Base-by-base conservation (phyloP, 2,113 vertebrate species). In the Aphyosemion australe region DNA sequence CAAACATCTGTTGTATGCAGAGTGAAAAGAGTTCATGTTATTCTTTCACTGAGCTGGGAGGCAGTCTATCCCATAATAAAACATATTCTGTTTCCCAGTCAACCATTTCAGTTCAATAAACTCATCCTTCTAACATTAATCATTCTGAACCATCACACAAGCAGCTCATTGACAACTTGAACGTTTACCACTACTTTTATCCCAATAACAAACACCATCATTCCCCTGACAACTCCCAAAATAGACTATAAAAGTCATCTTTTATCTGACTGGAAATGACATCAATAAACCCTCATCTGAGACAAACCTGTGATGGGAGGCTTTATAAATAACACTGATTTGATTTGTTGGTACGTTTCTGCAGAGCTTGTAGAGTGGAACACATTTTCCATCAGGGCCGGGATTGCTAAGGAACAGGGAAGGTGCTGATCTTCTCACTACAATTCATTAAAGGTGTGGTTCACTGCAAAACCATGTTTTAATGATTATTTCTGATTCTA, bases 271-370 rank as follows among this genome's bases (percentile, higher is more conserved):
- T 80, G 69, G 55, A 75, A 76, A 67, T 82, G 66, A 78, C 66
- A 54, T 82, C 64, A 82, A 20, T 57, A 62, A 74, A 70, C 68
- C 18, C 26, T 71, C 76, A n/a, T 74, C 60, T 15, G 83, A 82
- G 78, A 77, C 47, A 72, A 69, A 70, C 61, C 42, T 77, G 84
- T 74, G 74, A 80, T 67, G 62, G 68, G n/a, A 16, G 39, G 65
- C 42, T 78, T 74, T 73, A 69, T 73, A 74, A 76, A 78, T 74
- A 76, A 76, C 26, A 61, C 61, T 61, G 62, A 74, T 26, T 47
- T 42, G 19, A 65, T 48, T 68, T 77, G 72, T 58, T 65, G 51
- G 45, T 21, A 32, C 55, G 53, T 16, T 41, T 54, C 50, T 68
- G 60, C 39, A 61, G 48, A 47, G 61, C 43, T 11, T 34, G 18